Base-by-base conservation (phyloP, 2,797 vertebrate genomes). In the Urocyon cinereoargenteus region DNA sequence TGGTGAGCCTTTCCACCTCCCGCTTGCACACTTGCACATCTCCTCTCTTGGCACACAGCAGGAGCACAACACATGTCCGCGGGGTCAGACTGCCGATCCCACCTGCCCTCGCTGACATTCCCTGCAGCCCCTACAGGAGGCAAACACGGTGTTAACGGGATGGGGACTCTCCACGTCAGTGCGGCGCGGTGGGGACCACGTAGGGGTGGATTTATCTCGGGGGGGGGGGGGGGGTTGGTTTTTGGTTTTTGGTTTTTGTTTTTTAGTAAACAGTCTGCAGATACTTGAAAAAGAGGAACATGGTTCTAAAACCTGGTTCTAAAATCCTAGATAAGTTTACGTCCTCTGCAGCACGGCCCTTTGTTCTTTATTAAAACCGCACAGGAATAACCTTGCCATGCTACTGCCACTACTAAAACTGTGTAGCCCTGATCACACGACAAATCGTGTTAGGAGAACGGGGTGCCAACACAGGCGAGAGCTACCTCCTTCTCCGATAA, bases 301-400 rank as follows among this genome's bases (percentile, higher is more conserved):
- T 18, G 21, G 15, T 70, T 36, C 31, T 45, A 45, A 45, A 26
- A 24, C 53, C 73, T 82, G 36, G 13, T 45, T 96, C 92, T 92
- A 61, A 95, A 96, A 94, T 93, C 68, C 31, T 59, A 86, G 84
- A 73, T 88, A 68, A 95, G 61, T 81, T 86, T 66, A 85, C 53
- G 66, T 49, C 59, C 13, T 84, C 53, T 4, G n/a, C 26, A 90
- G 75, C 34, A 26, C 31, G 26, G 51, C 4, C 28, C 24, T 86
- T 91, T 81, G 64, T 89, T 73, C 72, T 88, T 78, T 40, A 53
- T 55, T 40, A 87, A 77, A 93, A 92, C 61, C 34, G 53, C 40
- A 4, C 5, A 45, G 28, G 59, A 84, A 93, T 77, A 95, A 94
- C 85, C 86, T 95, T 86, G 92, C 55, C 75, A 51, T 0, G 0